These are phyloP conservation scores for Eristalis arbustorum DNA, from an alignment of 2,888 invertebrate genomes.

Conservation along the genomic window DNA sequence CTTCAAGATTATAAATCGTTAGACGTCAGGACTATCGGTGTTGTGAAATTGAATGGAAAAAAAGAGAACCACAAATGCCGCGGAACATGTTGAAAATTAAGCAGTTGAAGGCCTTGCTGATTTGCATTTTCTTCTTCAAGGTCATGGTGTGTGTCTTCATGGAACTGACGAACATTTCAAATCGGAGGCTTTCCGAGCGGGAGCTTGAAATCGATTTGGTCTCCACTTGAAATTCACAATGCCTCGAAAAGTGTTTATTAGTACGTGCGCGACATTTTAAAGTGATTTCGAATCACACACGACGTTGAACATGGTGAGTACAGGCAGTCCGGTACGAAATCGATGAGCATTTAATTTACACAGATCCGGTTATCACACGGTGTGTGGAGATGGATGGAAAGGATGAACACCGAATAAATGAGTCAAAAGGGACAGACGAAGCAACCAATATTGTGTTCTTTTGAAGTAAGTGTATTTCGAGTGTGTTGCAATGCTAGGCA, in stretches of 20 bases:
- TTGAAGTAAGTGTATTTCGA: no score
- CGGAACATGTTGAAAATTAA: background rate
- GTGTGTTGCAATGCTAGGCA: no score
- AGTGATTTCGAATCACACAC: background rate
- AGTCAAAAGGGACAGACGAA: no score
- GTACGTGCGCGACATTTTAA: background rate
- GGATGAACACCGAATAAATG: no score
- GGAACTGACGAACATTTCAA: background rate
- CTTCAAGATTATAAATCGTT: slow-evolving; percentile 6
- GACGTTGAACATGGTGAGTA: background rate
- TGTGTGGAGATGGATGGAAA: no score
- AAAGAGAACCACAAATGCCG: no score
- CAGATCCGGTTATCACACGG: background rate
- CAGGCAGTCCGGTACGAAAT: background rate
- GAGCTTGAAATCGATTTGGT: background rate
- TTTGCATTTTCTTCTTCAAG: background rate
- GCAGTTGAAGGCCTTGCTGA: background rate
- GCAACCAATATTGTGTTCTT: no score
- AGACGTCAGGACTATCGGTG: background rate
- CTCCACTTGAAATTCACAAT: background rate
- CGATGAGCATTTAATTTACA: background rate
- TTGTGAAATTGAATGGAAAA: background rate
- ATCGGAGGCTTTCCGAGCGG: background rate
- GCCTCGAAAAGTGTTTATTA: background rate
- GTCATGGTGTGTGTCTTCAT: background rate